phyloP scores from a whole-genome alignment of 2,113 vertebrate genomes.

The Leucopsar rothschildi region DNA sequence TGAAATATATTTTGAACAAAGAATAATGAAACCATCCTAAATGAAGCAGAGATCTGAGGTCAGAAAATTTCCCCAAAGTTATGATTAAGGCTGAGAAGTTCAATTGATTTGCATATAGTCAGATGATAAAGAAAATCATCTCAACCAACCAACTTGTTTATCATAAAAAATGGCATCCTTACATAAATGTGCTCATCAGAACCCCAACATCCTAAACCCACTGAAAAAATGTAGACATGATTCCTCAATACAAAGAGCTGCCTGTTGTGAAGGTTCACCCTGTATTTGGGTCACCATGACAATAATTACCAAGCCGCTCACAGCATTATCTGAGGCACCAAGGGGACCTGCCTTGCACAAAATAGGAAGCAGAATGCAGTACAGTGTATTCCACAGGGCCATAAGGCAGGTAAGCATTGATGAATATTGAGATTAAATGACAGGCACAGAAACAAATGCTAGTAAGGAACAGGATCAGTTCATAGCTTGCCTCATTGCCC shows the following conservation, averaged over 20 bases:
- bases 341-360: fast-evolving
- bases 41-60: neutral
- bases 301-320: neutral
- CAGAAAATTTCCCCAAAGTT: neutral
- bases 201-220: neutral
- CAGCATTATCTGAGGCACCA: neutral
- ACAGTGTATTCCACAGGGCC: neutral
- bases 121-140: neutral
- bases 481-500: neutral
- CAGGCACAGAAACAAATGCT: neutral
- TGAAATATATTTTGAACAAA: neutral
- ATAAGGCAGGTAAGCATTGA: neutral
- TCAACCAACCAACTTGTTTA: neutral
- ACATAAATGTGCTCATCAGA: neutral
- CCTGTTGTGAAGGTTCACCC: neutral
- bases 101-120: neutral
- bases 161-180: neutral
- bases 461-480: neutral
- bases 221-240: neutral
- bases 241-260: neutral
- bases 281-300: neutral
- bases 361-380: neutral
- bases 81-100: neutral
- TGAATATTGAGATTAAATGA: neutral
- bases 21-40: neutral